phyloP scores from a whole-genome alignment of 2,888 invertebrate species.

The Ormyrus nitidulus region DNA sequence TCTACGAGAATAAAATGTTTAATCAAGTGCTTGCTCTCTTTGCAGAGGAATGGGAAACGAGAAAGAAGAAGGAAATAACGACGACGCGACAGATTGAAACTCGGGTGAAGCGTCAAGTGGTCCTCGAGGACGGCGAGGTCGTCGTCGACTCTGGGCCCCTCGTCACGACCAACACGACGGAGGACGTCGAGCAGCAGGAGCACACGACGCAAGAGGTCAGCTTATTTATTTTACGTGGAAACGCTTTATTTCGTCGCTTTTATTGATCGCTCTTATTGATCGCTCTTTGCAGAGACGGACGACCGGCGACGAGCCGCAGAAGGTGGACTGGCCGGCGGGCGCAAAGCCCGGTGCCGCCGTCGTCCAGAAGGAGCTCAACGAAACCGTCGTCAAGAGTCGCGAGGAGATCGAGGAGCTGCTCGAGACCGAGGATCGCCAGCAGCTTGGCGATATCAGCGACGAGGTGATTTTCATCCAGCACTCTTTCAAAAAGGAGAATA shows the following conservation, averaged over 20 bases:
- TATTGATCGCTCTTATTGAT: not conserved
- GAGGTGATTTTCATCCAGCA: slow-evolving; percentile 78
- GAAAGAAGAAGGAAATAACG: slow-evolving; percentile 92
- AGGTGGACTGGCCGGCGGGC: slow-evolving; percentile 66
- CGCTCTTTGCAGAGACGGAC: slow-evolving; percentile 75
- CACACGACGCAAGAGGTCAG: slow-evolving; percentile 88
- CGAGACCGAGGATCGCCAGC: slow-evolving; percentile 90
- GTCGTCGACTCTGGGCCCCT: slow-evolving; percentile 93
- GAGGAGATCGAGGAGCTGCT: slow-evolving; percentile 88
- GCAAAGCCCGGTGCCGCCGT: slow-evolving; percentile 80
- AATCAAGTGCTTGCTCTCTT: not conserved
- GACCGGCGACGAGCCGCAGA: slow-evolving; percentile 75
- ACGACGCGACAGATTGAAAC: slow-evolving; percentile 95
- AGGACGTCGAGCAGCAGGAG: slow-evolving; percentile 93
- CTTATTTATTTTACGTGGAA: not conserved
- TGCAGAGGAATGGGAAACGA: slow-evolving; percentile 94
- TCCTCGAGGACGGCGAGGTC: slow-evolving; percentile 93
- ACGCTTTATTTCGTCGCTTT: not conserved
- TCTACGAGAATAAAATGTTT: not conserved
- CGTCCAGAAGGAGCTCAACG: slow-evolving; percentile 86
- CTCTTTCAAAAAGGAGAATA: too few relatives aligned
- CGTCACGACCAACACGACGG: slow-evolving; percentile 93
- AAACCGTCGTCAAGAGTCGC: slow-evolving; percentile 86
- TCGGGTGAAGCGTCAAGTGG: slow-evolving; percentile 90
- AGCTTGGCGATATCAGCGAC: slow-evolving; percentile 90